Conservation (phyloP, 1,140 invertebrate genomes). For the Micrasema longulum region DNA sequence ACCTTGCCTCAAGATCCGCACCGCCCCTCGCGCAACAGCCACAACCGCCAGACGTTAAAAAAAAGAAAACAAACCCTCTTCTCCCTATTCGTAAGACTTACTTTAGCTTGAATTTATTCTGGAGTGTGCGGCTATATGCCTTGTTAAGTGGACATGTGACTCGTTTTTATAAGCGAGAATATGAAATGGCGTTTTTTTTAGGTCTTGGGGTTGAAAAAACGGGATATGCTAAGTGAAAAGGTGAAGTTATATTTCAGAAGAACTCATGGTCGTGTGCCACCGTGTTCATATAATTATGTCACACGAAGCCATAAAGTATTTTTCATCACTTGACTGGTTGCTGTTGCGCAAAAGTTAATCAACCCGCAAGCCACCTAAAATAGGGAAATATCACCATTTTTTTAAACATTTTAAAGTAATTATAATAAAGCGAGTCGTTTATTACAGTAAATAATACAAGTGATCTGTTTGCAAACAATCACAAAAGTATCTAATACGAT, state of each 20-base stretch:
- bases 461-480: too few species aligned
- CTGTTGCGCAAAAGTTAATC: too few species aligned
- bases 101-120: neutral
- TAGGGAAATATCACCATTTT: too few species aligned
- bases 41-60: neutral
- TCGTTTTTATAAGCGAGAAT: constrained; percentile 28
- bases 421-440: too few species aligned
- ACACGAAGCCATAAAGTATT: constrained; percentile 29
- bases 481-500: too few species aligned
- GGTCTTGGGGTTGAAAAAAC: constrained; percentile 27
- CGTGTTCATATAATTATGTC: constrained; percentile 48
- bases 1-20: constrained; percentile 44
- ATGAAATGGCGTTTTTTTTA: constrained; percentile 23
- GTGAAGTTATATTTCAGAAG: constrained; percentile 24
- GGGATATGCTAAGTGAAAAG: constrained; percentile 49
- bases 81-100: neutral
- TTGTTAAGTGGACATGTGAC: constrained; percentile 17
- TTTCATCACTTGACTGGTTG: too few species aligned
- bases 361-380: too few species aligned
- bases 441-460: too few species aligned
- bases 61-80: neutral
- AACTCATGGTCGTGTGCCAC: constrained; percentile 25
- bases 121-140: neutral
- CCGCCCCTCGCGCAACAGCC: neutral
- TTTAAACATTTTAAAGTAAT: too few species aligned